Base-by-base conservation (phyloP, 2,888 invertebrate genomes). In the Baccha elongata region DNA sequence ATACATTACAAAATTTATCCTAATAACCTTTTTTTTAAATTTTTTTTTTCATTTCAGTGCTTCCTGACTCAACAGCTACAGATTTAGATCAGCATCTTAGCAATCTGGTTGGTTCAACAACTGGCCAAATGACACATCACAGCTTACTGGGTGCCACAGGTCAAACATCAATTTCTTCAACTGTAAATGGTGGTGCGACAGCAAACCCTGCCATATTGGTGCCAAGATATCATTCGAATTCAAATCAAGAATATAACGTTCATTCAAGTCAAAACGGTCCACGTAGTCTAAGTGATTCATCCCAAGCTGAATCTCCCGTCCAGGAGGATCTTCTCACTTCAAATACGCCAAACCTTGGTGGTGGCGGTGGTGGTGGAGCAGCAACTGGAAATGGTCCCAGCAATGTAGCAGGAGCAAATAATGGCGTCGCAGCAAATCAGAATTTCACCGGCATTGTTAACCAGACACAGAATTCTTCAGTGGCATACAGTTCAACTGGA, bases 301-400 rank as follows among this genome's bases (percentile, higher is more conserved):
- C 96, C 35, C 94, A 96, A 81, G 95, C 96, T 2, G 96, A 96
- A 88, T 95, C 95, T 37, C 96, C 96, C 1, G 95, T 96, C 13
- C 96, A 96, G 91, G 95, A 95, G 87, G 95, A 96, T 86, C 90
- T 94, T 2, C 91, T 94, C 37, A 93, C 93, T 1, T 93, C 94
- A 5, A 94, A 94, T 87, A 93, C 93, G 2, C 92, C 93, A 4
- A 92, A 93, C 88, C 89, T 94, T 86, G 93, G 93, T 3, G 35
- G 11, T n/a, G n/a, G n/a, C n/a, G 92, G 90, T 10, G 86, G 93
- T 85, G 93, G 93, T 85, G 85, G 84, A n/a, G 84, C 84, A 11
- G 85, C 87, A 21, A 85, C 86, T 23, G 86, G 86, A 6, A 86
- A 85, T 11, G 86, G 85, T 1, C 84, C 84, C 8, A 87, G 86